Evolutionary conservation across 2,888 invertebrate genomes (phyloP).

Genomic region (Erannis defoliaria): DNA sequence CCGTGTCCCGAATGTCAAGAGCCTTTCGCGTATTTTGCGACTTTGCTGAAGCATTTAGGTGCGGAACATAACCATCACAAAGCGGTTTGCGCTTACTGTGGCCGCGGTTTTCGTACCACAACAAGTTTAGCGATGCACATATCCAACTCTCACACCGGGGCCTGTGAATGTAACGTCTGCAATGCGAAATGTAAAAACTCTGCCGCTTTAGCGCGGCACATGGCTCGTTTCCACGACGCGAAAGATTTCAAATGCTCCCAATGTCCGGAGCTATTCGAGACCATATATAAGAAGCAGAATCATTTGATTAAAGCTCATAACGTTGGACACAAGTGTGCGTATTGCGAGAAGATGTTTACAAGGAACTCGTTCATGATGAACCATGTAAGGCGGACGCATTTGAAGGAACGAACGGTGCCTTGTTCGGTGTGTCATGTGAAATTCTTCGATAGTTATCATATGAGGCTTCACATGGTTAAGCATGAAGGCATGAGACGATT

Average conservation of each 20-base stretch:
- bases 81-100: conserved; percentile 77
- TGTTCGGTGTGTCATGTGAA: conserved; percentile 76
- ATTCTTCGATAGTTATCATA: conserved; percentile 75
- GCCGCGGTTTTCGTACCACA: conserved; percentile 69
- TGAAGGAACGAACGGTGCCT: conserved; percentile 77
- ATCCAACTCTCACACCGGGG: conserved; percentile 69
- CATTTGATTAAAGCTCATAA: conserved; percentile 83
- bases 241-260: conserved; percentile 76
- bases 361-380: conserved; percentile 80
- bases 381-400: conserved; percentile 76
- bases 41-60: conserved; percentile 72
- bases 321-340: conserved; percentile 74
- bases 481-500: conserved; percentile 85
- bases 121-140: conserved; percentile 74
- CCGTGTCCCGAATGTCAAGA: conserved; percentile 72
- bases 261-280: conserved; percentile 79
- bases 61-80: conserved; percentile 75
- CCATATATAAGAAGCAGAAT: conserved; percentile 82
- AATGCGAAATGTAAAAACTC: conserved; percentile 73
- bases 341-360: conserved; percentile 77
- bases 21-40: conserved; percentile 72
- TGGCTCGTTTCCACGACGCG: conserved; percentile 72
- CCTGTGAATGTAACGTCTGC: conserved; percentile 71
- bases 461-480: conserved; percentile 81
- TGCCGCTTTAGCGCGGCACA: conserved; percentile 72